Conservation (phyloP, 2,888 invertebrate species). For the Helicoverpa assulta region DNA sequence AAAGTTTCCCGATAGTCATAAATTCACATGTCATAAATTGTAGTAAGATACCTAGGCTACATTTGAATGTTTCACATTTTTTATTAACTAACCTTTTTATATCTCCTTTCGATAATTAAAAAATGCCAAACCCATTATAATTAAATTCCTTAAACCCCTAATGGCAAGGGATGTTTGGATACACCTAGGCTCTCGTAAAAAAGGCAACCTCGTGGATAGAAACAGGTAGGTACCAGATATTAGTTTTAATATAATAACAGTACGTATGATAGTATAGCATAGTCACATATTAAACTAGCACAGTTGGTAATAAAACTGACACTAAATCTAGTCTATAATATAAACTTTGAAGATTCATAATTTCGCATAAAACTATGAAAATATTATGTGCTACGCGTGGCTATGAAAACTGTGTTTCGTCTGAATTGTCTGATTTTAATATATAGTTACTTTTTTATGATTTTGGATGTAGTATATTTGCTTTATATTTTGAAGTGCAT, state of each 20-base stretch:
- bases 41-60: background rate
- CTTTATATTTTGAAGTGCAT: no score
- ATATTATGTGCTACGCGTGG: constrained; percentile 1
- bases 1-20: constrained; percentile 13
- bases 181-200: no score
- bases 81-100: no score
- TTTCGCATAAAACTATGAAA: constrained; percentile 3
- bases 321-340: constrained; percentile 16
- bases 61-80: no score
- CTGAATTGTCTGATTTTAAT: background rate
- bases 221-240: background rate
- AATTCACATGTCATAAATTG: constrained; percentile 15
- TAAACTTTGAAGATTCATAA: constrained; percentile 23
- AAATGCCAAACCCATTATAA: no score
- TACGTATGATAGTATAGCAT: background rate
- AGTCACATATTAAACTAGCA: background rate
- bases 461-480: no score
- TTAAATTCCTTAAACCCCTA: no score
- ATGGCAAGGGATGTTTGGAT: no score
- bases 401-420: background rate
- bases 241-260: background rate
- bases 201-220: background rate
- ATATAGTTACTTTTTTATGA: background rate
- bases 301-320: background rate
- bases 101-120: no score